Base-by-base conservation (phyloP, 2,888 invertebrate genomes). In the Melangyna quadrimaculata region DNA sequence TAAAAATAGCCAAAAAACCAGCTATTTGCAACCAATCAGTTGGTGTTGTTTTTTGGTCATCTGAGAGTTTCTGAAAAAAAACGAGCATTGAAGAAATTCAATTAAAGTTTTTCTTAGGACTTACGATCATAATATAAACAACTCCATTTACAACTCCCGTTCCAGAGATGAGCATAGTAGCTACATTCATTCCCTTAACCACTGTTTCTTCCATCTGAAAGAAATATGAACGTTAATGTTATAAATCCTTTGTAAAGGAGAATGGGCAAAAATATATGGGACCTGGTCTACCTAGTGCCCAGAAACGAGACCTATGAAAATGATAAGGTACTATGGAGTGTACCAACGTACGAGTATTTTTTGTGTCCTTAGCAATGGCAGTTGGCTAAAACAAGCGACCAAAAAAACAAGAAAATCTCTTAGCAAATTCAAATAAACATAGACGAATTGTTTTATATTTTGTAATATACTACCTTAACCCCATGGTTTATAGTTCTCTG, bases 151-250 rank as follows among this genome's bases (percentile, higher is more conserved):
- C 89, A 1, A 90, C 77, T 12, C 91, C 90, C 37, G 88, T 87
- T 14, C 91, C 91, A 1, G 91, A 91, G 1, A 91, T 57, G 22
- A 90, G 78, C 75, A 91, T 89, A 1, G 90, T 89, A 3, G 91
- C 88, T 9, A 91, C 89, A 87, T 91, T 91, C 87, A 91, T 89
- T 29, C 90, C 87, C 80, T 91, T 91, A 8, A 90, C 90, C 1
- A 90, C 87, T 32, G 88, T 6, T 81, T 51, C 67, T 69, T n/a
- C 35, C 3, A 55, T 5, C 55, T 55, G 17, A n/a, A 55, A 17
- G 32, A n/a, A 55, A 9, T 29, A 37, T n/a, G 7, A 40, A 40
- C n/a, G 6, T 40, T n/a, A 7, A 40, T 40, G 12, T 37, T 4
- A 37, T n/a, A 5, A 37, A 5, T 40, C n/a, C 1, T 14, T 37